phyloP scores from a whole-genome alignment of 1,140 invertebrate species.

The Leptinotarsa texana region DNA sequence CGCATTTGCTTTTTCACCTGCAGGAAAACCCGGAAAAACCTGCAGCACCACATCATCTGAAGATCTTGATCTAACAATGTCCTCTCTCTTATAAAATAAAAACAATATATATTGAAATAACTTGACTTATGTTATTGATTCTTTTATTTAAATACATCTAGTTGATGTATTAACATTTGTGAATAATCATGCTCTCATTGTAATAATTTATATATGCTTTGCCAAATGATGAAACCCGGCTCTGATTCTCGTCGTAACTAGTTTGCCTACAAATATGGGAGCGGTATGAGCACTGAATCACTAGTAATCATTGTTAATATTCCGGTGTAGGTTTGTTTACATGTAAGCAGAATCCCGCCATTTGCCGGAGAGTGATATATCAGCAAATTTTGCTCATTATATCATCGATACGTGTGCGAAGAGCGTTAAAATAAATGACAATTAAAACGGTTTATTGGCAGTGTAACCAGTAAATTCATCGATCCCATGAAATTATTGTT shows the following conservation, averaged over 20 bases:
- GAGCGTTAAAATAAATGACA: slow-evolving; percentile 23
- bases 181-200: no score
- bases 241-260: neutral
- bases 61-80: no score
- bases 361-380: slow-evolving; percentile 13
- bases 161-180: no score
- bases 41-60: no score
- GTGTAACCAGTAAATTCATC: slow-evolving; percentile 15
- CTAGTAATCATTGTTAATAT: slow-evolving; percentile 12
- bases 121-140: no score
- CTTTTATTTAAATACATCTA: no score
- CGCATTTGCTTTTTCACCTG: no score
- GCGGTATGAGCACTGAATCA: slow-evolving; percentile 13
- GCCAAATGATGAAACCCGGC: neutral
- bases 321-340: slow-evolving; percentile 8
- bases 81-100: no score
- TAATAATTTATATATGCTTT: no score
- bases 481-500: slow-evolving; percentile 10
- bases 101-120: no score
- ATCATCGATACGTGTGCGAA: slow-evolving; percentile 21
- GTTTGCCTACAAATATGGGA: slow-evolving; percentile 2
- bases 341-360: slow-evolving; percentile 17
- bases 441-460: slow-evolving; percentile 20
- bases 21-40: no score
- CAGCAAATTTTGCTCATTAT: slow-evolving; percentile 21